Evolutionary conservation across 35 echinoderm and acorn worm genomes (phyloP), one percentile per base, ranked within the genome.

Genomic region (Lytechinus variegatus): DNA sequence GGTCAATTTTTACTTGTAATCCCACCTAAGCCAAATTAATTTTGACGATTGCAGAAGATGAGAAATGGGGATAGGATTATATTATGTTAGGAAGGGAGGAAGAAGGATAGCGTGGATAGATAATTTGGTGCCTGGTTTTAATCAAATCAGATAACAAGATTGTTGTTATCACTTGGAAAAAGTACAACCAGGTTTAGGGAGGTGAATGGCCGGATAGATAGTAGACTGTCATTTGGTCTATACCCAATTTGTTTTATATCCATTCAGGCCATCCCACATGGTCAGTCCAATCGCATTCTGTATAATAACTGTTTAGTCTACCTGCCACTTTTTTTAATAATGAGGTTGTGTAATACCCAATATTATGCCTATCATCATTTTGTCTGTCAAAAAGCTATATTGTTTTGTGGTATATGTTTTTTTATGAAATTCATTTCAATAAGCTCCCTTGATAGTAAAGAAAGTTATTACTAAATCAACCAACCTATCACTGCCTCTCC

Each of bases 81-180:
- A 24, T 79, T 79, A n/a, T 79, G 16, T 79, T 79, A 79, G 66
- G 19, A 24, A 27, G 66, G 66, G 19, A 24, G n/a, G 19, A 79
- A 8, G 66, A 24, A 79, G 19, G 66, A 79, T 79, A 24, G 66
- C 19, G 66, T 79, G 66, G 66, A 79, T 79, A 79, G 66, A 79
- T 79, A 24, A 79, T 79, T 79, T 79, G 66, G 66, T 79, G 66
- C 66, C 66, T 79, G 66, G 66, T 79, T 79, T 79, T 79, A 79
- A 79, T 79, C 66, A 79, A 16, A 79, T 79, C 66, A 79, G 66
- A 79, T 79, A 79, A 79, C 66, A 79, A 58, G 56, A 24, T 16
- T 4, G 0, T 79, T n/a, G 66, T 79, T 7, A 79, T 79, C 66
- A 79, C 6, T 79, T 79, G 12, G 66, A 79, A 79, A 79, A 79